Evolutionary conservation across 2,113 vertebrate species (phyloP).

Genomic region (Talpa occidentalis): DNA sequence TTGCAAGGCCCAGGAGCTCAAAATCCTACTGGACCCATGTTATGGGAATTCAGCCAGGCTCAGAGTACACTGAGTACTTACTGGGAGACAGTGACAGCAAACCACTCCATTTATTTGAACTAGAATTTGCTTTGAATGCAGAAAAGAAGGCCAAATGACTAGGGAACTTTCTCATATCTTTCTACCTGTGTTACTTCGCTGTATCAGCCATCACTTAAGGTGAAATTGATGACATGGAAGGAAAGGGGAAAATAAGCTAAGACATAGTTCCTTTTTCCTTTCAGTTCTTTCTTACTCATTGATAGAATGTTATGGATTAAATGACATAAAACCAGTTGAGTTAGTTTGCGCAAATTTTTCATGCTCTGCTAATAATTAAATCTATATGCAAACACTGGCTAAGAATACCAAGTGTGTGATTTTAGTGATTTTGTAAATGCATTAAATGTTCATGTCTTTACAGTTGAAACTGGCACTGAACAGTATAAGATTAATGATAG

Average conservation of each 20-base stretch:
- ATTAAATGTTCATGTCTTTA: not conserved
- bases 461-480: not conserved
- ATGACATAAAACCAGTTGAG: not conserved
- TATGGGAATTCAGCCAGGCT: not conserved
- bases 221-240: not conserved
- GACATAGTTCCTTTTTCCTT: not conserved
- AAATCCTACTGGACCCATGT: too few species aligned
- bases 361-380: not conserved
- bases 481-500: not conserved
- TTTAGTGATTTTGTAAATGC: not conserved
- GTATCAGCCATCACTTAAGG: not conserved
- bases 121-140: not conserved
- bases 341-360: not conserved
- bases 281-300: not conserved
- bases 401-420: not conserved
- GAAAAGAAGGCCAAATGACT: not conserved
- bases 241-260: not conserved
- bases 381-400: not conserved
- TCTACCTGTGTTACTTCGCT: not conserved
- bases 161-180: not conserved
- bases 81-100: not conserved
- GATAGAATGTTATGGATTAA: not conserved
- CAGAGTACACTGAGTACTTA: not conserved
- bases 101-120: not conserved
- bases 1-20: not conserved